These are phyloP conservation scores for Rugalucina vietnamica DNA, from an alignment of 2,888 invertebrate genomes.

Conservation along the genomic window DNA sequence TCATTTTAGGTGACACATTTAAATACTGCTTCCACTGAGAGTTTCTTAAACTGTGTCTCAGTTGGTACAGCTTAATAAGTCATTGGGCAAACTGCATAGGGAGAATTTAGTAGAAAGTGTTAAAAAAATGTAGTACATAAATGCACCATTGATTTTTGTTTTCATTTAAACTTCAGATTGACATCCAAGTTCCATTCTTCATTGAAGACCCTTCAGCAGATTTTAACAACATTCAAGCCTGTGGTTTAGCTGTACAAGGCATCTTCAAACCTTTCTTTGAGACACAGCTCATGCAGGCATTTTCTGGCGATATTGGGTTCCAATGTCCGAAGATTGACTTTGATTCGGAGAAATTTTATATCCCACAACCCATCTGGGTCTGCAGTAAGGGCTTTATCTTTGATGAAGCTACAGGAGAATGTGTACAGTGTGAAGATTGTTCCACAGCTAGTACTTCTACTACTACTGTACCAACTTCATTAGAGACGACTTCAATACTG, in stretches of 20 bases:
- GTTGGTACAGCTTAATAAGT: too few relatives aligned
- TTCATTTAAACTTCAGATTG: constrained; percentile 47
- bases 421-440: constrained; percentile 49
- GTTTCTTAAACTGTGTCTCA: too few relatives aligned
- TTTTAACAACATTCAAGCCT: constrained; percentile 15
- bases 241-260: not conserved
- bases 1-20: too few relatives aligned
- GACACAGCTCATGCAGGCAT: not conserved
- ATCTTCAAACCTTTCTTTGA: not conserved
- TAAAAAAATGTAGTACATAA: too few relatives aligned
- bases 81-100: too few relatives aligned
- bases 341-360: constrained; percentile 21
- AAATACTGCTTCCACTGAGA: too few relatives aligned
- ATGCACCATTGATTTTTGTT: not conserved
- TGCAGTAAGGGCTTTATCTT: constrained; percentile 47
- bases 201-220: constrained; percentile 38
- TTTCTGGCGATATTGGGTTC: not conserved
- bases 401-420: constrained; percentile 37
- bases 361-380: constrained; percentile 12
- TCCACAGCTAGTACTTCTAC: not conserved
- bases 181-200: constrained; percentile 48
- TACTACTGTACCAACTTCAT: not conserved
- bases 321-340: constrained; percentile 31
- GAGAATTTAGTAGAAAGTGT: too few relatives aligned
- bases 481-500: not conserved